Conservation (phyloP, 1,140 invertebrate species). For the Anadara kagoshimensis region DNA sequence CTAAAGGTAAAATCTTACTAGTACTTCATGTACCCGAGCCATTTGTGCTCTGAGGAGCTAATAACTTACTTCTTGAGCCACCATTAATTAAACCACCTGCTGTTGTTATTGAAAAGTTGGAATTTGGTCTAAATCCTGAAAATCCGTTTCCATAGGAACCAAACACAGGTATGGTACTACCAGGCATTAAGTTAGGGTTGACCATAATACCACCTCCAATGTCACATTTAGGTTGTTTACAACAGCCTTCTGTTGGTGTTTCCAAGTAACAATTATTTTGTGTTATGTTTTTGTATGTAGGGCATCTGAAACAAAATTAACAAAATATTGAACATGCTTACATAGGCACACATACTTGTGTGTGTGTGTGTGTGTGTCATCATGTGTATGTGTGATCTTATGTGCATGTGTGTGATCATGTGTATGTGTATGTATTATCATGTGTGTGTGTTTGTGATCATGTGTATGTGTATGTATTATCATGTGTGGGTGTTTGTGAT, state of each 20-base stretch:
- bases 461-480: too few species aligned
- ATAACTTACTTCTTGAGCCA: conserved; percentile 8
- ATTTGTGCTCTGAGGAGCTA: background rate
- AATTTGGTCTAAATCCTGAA: conserved; percentile 35
- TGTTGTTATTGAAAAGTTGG: conserved; percentile 1
- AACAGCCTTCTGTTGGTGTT: conserved; percentile 21
- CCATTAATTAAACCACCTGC: background rate
- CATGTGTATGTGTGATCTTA: too few species aligned
- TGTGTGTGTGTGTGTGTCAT: too few species aligned
- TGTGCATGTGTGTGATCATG: too few species aligned
- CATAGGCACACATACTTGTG: too few species aligned
- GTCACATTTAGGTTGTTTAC: conserved; percentile 26
- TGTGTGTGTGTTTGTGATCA: too few species aligned
- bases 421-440: too few species aligned
- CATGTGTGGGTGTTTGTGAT: too few species aligned
- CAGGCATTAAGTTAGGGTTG: conserved; percentile 3
- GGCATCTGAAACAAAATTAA: conserved; percentile 43
- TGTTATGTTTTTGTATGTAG: conserved; percentile 46
- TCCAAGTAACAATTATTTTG: conserved; percentile 11
- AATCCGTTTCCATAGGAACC: conserved; percentile 28
- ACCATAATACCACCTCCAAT: conserved; percentile 14
- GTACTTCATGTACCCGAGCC: too few species aligned
- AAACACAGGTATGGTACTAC: conserved; percentile 18
- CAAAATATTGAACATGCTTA: background rate
- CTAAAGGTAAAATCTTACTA: too few species aligned